Evolutionary conservation across 2,797 vertebrate species (phyloP).

Genomic region (Lates japonicus): DNA sequence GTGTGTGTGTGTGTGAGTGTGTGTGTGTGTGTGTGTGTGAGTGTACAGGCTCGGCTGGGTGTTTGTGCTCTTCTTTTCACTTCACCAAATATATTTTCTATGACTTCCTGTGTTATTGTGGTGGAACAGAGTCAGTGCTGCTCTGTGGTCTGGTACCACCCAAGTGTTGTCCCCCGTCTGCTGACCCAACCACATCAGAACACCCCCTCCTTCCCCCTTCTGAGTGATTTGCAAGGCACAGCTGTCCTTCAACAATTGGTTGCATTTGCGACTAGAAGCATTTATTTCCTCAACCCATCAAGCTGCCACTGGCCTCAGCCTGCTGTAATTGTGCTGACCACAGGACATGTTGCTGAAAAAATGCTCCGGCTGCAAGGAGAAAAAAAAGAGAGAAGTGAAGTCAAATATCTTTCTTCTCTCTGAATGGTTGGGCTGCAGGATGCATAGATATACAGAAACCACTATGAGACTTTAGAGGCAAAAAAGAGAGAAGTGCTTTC

Average conservation of each 20-base stretch:
- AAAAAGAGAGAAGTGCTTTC: slow-evolving; percentile 6
- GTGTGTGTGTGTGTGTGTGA: slow-evolving; percentile 6
- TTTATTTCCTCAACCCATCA: slow-evolving; percentile 65
- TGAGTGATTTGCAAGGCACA: slow-evolving; percentile 63
- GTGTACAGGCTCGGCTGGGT: background rate
- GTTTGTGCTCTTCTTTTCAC: slow-evolving; percentile 8
- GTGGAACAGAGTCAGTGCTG: slow-evolving; percentile 21
- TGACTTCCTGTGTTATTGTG: slow-evolving; percentile 3
- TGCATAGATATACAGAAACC: slow-evolving; percentile 16
- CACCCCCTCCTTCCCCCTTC: slow-evolving; percentile 16
- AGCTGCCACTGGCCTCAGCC: slow-evolving; percentile 49
- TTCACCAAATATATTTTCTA: slow-evolving; percentile 7
- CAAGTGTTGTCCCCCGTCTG: slow-evolving; percentile 26
- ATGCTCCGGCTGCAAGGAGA: slow-evolving; percentile 53
- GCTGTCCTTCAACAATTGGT: slow-evolving; percentile 74
- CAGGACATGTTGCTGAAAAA: slow-evolving; percentile 53
- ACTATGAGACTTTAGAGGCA: background rate
- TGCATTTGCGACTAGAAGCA: slow-evolving; percentile 56
- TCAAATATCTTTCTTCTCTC: slow-evolving; percentile 15
- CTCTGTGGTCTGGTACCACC: slow-evolving; percentile 1
- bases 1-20: slow-evolving; percentile 1
- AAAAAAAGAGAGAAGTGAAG: slow-evolving; percentile 1
- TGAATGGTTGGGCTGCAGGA: slow-evolving; percentile 20
- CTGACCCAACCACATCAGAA: slow-evolving; percentile 57
- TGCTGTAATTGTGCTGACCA: slow-evolving; percentile 75